Conservation (phyloP, 2,113 vertebrate genomes). For the Rhipidura dahli region DNA sequence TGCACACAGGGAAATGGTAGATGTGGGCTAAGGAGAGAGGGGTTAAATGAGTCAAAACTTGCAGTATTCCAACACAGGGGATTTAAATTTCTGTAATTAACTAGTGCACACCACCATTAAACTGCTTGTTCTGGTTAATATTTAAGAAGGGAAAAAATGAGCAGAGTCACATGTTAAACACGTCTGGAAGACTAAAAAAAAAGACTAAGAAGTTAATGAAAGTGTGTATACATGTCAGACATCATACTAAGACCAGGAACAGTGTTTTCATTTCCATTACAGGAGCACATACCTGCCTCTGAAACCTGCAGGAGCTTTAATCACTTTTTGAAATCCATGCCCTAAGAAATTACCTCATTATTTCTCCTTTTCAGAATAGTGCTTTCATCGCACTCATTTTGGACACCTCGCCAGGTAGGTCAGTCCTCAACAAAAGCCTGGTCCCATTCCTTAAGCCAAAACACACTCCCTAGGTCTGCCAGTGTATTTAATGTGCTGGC, state of each 20-base stretch:
- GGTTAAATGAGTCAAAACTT: not conserved
- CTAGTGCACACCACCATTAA: not conserved
- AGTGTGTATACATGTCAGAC: fast-evolving
- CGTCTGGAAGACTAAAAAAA: not conserved
- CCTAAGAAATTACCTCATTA: not conserved
- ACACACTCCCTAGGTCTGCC: not conserved
- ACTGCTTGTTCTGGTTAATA: not conserved
- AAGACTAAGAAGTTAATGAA: not conserved
- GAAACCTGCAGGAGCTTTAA: not conserved
- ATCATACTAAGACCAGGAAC: not conserved
- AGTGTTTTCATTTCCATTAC: not conserved
- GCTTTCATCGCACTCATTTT: not conserved
- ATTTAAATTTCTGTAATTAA: not conserved
- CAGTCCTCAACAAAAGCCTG: not conserved
- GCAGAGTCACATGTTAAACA: not conserved
- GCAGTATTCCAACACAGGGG: not conserved
- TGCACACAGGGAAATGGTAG: not conserved
- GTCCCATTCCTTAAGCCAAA: not conserved
- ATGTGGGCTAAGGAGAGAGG: not conserved
- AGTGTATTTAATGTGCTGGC: not conserved
- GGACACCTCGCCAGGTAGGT: not conserved
- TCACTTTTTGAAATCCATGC: not conserved
- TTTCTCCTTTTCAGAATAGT: not conserved
- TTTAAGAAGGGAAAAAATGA: not conserved
- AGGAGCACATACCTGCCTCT: not conserved